Base-by-base conservation (phyloP, 2,797 vertebrate species). In the Mareca penelope region DNA sequence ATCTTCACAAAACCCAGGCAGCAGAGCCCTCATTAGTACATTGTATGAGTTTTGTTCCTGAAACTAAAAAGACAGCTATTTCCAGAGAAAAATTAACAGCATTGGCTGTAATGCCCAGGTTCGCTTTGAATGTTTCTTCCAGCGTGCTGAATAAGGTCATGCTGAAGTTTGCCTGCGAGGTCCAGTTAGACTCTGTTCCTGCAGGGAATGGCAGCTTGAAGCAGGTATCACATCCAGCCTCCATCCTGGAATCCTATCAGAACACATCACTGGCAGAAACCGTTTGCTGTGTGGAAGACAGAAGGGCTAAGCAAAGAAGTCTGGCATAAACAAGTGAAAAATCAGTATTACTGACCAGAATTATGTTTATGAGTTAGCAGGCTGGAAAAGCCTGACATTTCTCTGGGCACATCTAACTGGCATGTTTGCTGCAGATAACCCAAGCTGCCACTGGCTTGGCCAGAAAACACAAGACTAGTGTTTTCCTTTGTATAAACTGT, bases 381-480 rank as follows among this genome's bases (percentile, higher is more conserved):
- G 12, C 76, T 79, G 42, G 70, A 85, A 95, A 94, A 88, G 52
- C n/a, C 31, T 87, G 65, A 44, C 55, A 63, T 81, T 85, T 83
- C 59, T 81, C 56, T 70, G 70, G 46, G 55, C 65, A 52, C 18
- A 29, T 79, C 81, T 79, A 52, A 69, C 31, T 88, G 90, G 23
- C 42, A 28, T 42, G 52, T 80, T 89, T 88, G 46, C 70, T 85
- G n/a, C 59, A 84, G 94, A 91, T 94, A 95, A 89, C 70, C 67
- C 82, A 84, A 69, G 39, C 50, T 85, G 77, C 77, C 70, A 71
- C 67, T 91, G 77, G 52, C 88, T 68, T 83, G 69, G 17, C 60
- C 75, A 80, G 68, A 70, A 88, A 90, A 83, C 65, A 46, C 29
- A 68, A 72, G 61, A 42, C 55, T 69, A 79, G 26, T 93, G 52